A percentile compares a stretch with the other conserved stretches of the same genome.
Evolutionary conservation across 2,797 vertebrate species (phyloP).

Genomic region (Anguilla obscura): DNA sequence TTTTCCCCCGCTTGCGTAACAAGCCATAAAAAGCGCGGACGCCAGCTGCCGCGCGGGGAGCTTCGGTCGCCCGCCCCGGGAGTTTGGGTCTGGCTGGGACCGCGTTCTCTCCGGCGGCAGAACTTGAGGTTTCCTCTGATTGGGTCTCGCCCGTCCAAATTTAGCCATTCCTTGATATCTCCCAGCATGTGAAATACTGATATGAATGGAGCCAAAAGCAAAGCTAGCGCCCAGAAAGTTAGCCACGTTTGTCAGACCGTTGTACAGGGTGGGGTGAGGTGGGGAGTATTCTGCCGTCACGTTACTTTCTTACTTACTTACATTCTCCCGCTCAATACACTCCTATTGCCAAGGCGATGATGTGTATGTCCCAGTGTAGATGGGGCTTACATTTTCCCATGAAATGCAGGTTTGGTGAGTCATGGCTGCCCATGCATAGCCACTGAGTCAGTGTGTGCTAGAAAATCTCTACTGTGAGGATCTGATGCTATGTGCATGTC

Average conservation of each 20-base stretch:
- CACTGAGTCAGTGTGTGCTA: not conserved
- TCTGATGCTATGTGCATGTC: not conserved
- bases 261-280: not conserved
- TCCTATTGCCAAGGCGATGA: not conserved
- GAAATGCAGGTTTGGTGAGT: not conserved
- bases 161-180: not conserved
- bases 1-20: not conserved
- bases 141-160: not conserved
- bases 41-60: not conserved
- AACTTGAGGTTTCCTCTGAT: not conserved
- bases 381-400: not conserved
- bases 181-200: not conserved
- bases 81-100: not conserved
- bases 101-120: not conserved
- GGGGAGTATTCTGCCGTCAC: not conserved
- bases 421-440: not conserved
- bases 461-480: not conserved
- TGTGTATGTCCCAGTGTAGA: not conserved
- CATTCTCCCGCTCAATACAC: not conserved
- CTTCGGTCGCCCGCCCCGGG: not conserved
- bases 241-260: not conserved
- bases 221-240: not conserved
- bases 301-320: not conserved
- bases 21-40: not conserved
- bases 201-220: not conserved